Conservation (phyloP, 2,113 vertebrate genomes). For the Scomber colias region DNA sequence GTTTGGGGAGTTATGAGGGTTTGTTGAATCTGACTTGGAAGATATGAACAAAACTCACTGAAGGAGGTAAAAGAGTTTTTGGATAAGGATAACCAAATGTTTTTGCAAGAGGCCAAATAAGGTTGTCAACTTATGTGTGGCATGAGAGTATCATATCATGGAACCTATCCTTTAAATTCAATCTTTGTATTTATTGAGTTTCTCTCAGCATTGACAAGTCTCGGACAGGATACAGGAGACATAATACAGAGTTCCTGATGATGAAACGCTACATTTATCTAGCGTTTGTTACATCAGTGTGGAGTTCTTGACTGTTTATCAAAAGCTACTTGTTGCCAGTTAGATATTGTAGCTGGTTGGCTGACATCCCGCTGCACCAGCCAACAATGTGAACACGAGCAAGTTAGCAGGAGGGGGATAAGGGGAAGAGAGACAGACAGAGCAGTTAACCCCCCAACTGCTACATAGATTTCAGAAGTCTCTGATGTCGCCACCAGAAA, state of each 20-base stretch:
- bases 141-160: neutral
- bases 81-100: no score
- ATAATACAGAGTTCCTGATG: neutral
- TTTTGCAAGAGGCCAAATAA: no score
- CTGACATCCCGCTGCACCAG: conserved; percentile 21
- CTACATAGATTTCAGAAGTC: neutral
- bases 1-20: no score
- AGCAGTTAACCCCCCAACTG: neutral
- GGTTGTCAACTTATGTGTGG: neutral
- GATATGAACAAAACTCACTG: no score
- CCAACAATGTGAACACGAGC: conserved; percentile 14
- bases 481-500: conserved; percentile 12
- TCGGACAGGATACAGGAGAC: neutral
- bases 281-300: conserved; percentile 14
- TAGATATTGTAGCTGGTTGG: conserved; percentile 19
- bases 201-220: neutral
- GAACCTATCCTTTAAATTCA: neutral
- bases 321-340: neutral
- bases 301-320: conserved; percentile 5
- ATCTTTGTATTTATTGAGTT: neutral
- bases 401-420: neutral
- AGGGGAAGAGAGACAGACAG: neutral
- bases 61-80: no score
- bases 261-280: conserved; percentile 1
- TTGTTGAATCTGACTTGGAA: no score